phyloP scores from a whole-genome alignment of 2,113 vertebrate species.

The Sebastes fasciatus region DNA sequence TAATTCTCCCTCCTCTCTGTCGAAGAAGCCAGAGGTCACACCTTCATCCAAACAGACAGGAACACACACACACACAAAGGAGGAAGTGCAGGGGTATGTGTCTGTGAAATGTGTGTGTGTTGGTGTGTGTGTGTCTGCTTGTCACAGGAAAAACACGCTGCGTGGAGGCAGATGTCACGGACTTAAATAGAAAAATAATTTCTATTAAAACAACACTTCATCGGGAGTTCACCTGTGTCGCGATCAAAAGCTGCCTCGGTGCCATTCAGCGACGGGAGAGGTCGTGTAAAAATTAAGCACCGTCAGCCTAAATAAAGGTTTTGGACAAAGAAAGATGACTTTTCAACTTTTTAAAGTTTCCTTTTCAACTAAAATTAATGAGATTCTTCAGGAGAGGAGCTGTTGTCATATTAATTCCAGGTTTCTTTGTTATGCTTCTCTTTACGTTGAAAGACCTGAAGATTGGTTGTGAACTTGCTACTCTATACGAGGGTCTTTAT shows the following conservation, averaged over 20 bases:
- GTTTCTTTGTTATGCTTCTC: conserved; percentile 7
- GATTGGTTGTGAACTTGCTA: not conserved
- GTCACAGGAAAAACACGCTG: conserved; percentile 2
- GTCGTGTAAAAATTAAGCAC: conserved; percentile 28
- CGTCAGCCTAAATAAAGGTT: conserved; percentile 40
- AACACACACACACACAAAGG: conserved; percentile 58
- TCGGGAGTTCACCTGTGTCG: conserved; percentile 21
- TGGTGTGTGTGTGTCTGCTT: conserved; percentile 6
- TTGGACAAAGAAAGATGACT: conserved; percentile 19
- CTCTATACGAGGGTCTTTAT: no score
- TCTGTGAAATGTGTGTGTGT: conserved; percentile 23
- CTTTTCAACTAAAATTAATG: conserved; percentile 34
- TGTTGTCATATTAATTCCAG: conserved; percentile 17
- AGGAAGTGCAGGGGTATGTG: not conserved
- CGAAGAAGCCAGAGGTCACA: conserved; percentile 76
- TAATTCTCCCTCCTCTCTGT: conserved; percentile 60
- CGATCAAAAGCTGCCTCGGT: conserved; percentile 29
- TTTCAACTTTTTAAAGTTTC: conserved; percentile 32
- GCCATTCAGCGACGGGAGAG: conserved; percentile 4
- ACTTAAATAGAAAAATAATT: conserved; percentile 31
- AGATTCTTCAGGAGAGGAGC: not conserved
- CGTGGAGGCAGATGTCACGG: conserved; percentile 29
- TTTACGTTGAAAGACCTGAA: not conserved
- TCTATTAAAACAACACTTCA: conserved; percentile 37
- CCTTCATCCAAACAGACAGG: conserved; percentile 64